phyloP scores from a whole-genome alignment of 1,140 invertebrate species.

The Capitella teleta region DNA sequence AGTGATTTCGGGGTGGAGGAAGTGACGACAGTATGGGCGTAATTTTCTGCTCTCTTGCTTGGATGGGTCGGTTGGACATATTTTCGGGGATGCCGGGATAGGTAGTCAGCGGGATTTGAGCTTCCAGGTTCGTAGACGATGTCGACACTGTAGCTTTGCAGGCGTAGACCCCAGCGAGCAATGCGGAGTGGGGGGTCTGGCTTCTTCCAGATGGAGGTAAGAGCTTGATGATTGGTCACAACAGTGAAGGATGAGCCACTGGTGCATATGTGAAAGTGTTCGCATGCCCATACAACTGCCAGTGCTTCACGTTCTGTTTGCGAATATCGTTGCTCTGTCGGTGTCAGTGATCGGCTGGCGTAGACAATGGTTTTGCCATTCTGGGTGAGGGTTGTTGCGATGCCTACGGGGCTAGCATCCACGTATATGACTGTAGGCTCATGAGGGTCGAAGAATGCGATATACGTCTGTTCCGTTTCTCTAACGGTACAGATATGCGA shows the following conservation, averaged over 20 bases:
- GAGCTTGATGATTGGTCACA: neutral
- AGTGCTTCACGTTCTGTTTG: conserved; percentile 31
- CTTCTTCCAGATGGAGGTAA: neutral
- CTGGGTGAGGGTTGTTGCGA: neutral
- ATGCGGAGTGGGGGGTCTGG: neutral
- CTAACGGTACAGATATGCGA: no score
- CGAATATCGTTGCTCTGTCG: conserved; percentile 25
- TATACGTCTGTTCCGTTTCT: no score
- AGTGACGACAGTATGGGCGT: neutral
- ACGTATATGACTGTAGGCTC: neutral
- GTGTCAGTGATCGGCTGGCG: conserved; percentile 14
- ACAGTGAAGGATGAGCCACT: neutral
- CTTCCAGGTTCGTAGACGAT: neutral
- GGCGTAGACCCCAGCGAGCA: neutral
- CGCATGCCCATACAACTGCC: conserved; percentile 4
- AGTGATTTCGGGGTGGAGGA: neutral
- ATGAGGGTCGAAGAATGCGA: neutral
- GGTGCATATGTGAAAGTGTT: conserved; percentile 4
- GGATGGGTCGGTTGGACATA: neutral
- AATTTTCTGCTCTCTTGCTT: neutral
- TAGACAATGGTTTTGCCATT: conserved; percentile 5
- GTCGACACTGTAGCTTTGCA: neutral
- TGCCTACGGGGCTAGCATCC: neutral
- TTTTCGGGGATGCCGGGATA: neutral
- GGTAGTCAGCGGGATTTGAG: neutral